Conservation (phyloP, 2,797 vertebrate genomes). For the Stomatorhinus walkeri region DNA sequence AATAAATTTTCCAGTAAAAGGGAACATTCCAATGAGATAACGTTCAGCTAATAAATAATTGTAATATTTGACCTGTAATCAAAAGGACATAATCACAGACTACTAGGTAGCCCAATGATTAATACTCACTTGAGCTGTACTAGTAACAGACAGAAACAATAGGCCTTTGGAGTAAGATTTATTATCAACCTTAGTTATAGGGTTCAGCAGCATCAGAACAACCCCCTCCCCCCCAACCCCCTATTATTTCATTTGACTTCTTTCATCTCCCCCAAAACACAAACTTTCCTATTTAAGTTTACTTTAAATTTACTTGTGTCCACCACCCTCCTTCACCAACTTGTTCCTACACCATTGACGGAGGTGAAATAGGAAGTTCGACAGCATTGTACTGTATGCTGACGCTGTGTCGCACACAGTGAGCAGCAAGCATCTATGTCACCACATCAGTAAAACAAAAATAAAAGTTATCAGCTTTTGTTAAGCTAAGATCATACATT, state of each 20-base stretch:
- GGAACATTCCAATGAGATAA: neutral
- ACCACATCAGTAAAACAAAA: neutral
- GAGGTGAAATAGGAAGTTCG: neutral
- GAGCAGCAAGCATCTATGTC: neutral
- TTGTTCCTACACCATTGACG: neutral
- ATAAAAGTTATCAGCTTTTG: neutral
- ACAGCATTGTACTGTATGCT: neutral
- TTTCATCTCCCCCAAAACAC: neutral
- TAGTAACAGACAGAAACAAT: neutral
- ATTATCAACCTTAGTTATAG: neutral
- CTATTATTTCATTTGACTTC: neutral
- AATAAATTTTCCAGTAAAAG: neutral
- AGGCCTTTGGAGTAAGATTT: neutral
- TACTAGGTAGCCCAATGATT: neutral
- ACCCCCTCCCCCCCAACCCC: neutral
- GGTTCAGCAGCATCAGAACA: neutral
- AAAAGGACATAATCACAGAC: neutral
- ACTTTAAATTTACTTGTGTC: neutral
- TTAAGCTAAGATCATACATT: neutral
- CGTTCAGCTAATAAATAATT: neutral
- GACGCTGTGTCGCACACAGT: neutral
- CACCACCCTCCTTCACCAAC: neutral
- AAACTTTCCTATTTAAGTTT: neutral
- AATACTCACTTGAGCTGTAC: neutral
- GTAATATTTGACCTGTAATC: neutral